Evolutionary conservation across 1,140 invertebrate species (phyloP), one percentile per base, ranked within the genome.

Genomic region (Teleogryllus occipitalis): DNA sequence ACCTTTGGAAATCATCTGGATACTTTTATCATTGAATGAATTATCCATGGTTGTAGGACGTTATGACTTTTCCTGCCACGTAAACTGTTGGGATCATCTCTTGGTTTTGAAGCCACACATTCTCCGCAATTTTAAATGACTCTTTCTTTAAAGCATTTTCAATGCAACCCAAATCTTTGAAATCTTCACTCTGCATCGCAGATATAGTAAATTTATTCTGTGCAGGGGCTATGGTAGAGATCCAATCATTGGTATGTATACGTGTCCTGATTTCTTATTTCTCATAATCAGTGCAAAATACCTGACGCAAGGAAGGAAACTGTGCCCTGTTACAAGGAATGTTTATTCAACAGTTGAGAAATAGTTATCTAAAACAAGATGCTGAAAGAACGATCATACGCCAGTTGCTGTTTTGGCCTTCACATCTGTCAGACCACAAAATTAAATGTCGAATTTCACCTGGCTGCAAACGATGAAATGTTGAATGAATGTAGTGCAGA

Each of bases 201-300:
- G 10, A 75, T 39, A 75, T 39, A 75, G 27, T 10, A 21, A 75
- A 75, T 21, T 75, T 75, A 75, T 15, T 12, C 22, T 22, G 10
- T 15, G 75, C 75, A 22, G 10, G 10, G 10, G 10, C 75, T 14
- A 75, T 75, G 27, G 22, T 39, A 75, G 75, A 22, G 10, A 75
- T 39, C 75, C 75, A 75, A 21, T 75, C 75, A 21, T 15, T 21
- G 75, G 75, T 21, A 75, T 75, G 22, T 75, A 75, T 8, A 75
- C 75, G 10, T 10, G 18, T 10, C 10, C 75, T 21, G 75, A 75
- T 21, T 22, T 39, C 27, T 75, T 15, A 12, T 75, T 75, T 21
- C 27, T 77, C 76, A 82, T 79, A 49, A 82, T 80, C 14, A 82
- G 15, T 49, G 81, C 81, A 76, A 82, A 82, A 77, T 75, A 8